Base-by-base conservation (phyloP, 1,140 invertebrate species). In the Eubasilissa regina region DNA sequence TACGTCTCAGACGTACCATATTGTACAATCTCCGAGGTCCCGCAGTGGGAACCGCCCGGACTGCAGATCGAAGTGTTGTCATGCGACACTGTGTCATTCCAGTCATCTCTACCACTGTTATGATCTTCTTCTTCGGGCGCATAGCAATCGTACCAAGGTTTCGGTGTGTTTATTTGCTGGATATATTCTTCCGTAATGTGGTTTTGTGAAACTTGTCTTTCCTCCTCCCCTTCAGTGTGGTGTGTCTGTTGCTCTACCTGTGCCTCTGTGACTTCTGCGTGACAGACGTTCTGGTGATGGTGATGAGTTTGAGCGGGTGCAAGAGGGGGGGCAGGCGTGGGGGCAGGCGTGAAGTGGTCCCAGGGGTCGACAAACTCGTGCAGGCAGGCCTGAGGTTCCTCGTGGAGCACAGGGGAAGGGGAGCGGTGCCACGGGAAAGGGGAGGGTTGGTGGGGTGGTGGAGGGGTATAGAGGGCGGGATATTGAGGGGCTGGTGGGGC, bases 281-380 rank as follows among this genome's bases (percentile, higher is more conserved):
- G n/a, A 83, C 85, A 80, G 86, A 35, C 25, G 84, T 81, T 84
- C 84, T 84, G 84, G 85, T 74, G 21, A 3, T 64, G 60, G 35
- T 70, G 66, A 7, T n/a, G 66, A 13, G 44, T 70, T 13, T 25
- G 45, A 12, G n/a, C 11, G 25, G 55, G 35, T 73, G n/a, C 17
- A 53, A 48, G 44, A n/a, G 51, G 21, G 76, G 66, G 62, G 72
- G 21, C n/a, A 73, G 25, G 70, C 53, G 44, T 48, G 13, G 81
- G 79, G 15, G 76, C 45, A 10, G 74, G 76, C n/a, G 51, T n/a
- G 80, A 91, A 91, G 79, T 87, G 84, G 21, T 91, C 86, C 92
- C 92, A 92, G 0, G 92, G 91, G 85, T 92, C 90, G 84, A 89
- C 85, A 84, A 91, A 90, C 80, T 92, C 86, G 12, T 56, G 47